These are phyloP conservation scores for Gymnocephalus cernua DNA, from an alignment of 2,113 vertebrate species.

Conservation along the genomic window DNA sequence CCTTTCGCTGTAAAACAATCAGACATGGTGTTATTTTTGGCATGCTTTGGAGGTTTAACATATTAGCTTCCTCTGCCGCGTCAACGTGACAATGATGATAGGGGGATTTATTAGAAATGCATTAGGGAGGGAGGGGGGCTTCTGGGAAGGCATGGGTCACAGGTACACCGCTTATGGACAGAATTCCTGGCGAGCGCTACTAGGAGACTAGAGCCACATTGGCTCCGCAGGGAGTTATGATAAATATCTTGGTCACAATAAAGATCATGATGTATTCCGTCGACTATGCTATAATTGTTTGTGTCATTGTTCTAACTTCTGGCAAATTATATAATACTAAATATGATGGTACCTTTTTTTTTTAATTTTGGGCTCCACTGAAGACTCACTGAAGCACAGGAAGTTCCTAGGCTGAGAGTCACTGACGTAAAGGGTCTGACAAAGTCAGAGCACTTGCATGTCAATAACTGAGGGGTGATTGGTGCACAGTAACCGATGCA, in stretches of 20 bases:
- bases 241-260: conserved; percentile 53
- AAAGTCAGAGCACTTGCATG: conserved; percentile 20
- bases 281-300: conserved; percentile 37
- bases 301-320: conserved; percentile 68
- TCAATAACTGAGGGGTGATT: conserved; percentile 24
- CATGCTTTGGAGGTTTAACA: conserved; percentile 70
- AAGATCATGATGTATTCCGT: conserved; percentile 46
- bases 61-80: conserved; percentile 73
- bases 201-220: conserved; percentile 8
- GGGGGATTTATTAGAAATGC: conserved; percentile 81
- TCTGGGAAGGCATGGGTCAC: conserved; percentile 68
- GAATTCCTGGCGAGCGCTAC: conserved; percentile 41
- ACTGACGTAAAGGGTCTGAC: conserved; percentile 9
- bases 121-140: conserved; percentile 20
- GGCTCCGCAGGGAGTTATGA: conserved; percentile 40
- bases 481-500: conserved; percentile 22
- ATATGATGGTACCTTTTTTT: conserved; percentile 8
- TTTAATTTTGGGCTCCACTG: neutral
- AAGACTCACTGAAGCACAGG: conserved; percentile 37
- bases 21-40: conserved; percentile 80
- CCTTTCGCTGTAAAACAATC: conserved; percentile 80
- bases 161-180: conserved; percentile 48
- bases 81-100: conserved; percentile 73
- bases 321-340: conserved; percentile 45
- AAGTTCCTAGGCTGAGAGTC: conserved; percentile 31